A percentile compares a stretch with the other conserved stretches of the same genome.
phyloP scores from a whole-genome alignment of 2,888 invertebrate genomes.

The Vandiemenella viatica region DNA sequence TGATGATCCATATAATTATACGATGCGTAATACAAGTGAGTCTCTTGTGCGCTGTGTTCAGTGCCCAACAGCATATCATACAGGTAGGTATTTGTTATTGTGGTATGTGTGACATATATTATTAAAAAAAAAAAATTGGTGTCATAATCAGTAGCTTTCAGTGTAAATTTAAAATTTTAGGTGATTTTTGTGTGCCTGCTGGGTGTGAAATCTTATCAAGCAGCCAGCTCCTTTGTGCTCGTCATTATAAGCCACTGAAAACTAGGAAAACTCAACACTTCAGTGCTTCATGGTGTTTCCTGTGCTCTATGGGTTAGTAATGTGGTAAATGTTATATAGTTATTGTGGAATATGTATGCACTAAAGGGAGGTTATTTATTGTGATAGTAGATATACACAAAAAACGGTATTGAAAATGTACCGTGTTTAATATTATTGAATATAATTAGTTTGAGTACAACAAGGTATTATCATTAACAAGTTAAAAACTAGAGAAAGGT shows the following conservation, averaged over 20 bases:
- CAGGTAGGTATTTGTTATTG: too few relatives aligned
- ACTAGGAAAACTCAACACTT: constrained; percentile 39
- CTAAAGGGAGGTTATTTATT: too few relatives aligned
- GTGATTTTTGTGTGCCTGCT: constrained; percentile 73
- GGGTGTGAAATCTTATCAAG: constrained; percentile 64
- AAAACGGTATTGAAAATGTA: too few relatives aligned
- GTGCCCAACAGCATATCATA: constrained; percentile 83
- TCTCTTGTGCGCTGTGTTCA: constrained; percentile 61
- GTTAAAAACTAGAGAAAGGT: too few relatives aligned
- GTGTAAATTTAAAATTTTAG: constrained; percentile 27
- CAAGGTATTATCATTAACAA: too few relatives aligned
- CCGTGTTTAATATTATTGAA: too few relatives aligned
- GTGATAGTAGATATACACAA: too few relatives aligned
- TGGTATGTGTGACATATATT: not conserved
- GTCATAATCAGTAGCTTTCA: too few relatives aligned
- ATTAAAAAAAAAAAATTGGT: too few relatives aligned
- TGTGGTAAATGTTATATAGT: too few relatives aligned
- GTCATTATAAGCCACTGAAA: constrained; percentile 42
- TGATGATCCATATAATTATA: constrained; percentile 29
- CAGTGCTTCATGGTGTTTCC: constrained; percentile 86
- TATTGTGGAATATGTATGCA: too few relatives aligned
- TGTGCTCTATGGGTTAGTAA: constrained; percentile 75
- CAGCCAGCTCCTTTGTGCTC: constrained; percentile 69
- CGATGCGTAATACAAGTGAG: constrained; percentile 43
- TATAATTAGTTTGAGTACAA: too few relatives aligned